Evolutionary conservation across 2,797 vertebrate species (phyloP), one percentile per base, ranked within the genome.

Genomic region (Meriones psammophilus): DNA sequence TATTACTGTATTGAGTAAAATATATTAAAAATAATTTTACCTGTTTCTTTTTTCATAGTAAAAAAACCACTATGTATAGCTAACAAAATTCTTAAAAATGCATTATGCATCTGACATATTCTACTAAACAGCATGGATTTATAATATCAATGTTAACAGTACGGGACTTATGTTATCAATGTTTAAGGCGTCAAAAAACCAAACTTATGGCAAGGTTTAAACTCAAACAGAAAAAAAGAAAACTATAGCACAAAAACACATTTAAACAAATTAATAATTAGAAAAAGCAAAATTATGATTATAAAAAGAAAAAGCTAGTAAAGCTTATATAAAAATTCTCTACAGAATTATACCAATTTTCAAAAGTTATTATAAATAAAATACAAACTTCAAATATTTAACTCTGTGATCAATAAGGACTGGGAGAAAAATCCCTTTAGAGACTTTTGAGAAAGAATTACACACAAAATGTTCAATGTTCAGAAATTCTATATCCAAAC

Each of bases 131-230:
- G 54, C 36, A 89, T 6, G 4, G 56, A 89, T 89, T 46, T 88
- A 42, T 83, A 96, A 92, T 28, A 94, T 94, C 66, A 94, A 92
- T 33, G 46, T 95, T 94, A 50, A 50, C 46, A 50, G 46, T 9
- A 50, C 46, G 4, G 4, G 56, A 88, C 88, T 46, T 84, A 50
- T 81, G 95, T 92, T 28, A 94, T 94, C 64, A 94, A 92, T 33
- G 46, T 95, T 95, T 84, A 96, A 89, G 62, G 58, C 88, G 94
- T 84, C 89, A 92, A 94, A 74, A 74, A 94, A 95, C 69, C 94
- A 95, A 96, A 96, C 64, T 96, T 96, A 86, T 62, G 58, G 28
- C 76, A 66, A 95, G 46, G 30, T 33, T 94, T 94, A 91, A 88
- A 77, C 77, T 62, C 86, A 95, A 94, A 88, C 20, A 94, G 71